Percentiles rank a stretch among this genome's conserved stretches.
These are phyloP conservation scores for Syncerus caffer DNA, from an alignment of 2,797 vertebrate genomes.

Conservation along the genomic window DNA sequence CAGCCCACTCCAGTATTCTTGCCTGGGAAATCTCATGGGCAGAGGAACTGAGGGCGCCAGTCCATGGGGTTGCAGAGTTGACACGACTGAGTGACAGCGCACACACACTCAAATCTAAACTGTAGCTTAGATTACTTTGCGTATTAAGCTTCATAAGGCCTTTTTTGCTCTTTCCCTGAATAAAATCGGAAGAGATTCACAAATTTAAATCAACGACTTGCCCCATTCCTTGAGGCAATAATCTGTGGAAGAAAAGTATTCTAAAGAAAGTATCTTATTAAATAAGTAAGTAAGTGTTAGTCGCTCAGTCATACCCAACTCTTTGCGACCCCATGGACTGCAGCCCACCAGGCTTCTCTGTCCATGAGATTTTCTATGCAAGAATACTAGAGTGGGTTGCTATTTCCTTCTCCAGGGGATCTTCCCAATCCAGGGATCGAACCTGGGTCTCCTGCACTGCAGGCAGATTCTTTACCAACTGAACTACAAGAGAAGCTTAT, in stretches of 20 bases:
- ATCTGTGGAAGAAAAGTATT: background rate
- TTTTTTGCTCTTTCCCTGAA: background rate
- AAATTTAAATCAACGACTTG: background rate
- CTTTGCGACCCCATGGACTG: background rate
- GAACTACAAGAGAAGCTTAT: background rate
- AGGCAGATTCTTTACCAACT: background rate
- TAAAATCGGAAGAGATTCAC: background rate
- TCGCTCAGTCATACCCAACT: fast-evolving
- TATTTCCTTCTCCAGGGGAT: background rate
- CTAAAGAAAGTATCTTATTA: background rate
- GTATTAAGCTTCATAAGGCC: background rate
- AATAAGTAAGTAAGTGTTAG: background rate
- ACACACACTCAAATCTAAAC: background rate
- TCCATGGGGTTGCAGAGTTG: background rate
- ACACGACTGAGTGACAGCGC: background rate
- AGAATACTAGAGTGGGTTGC: background rate
- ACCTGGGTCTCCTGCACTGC: background rate
- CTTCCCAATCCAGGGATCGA: background rate
- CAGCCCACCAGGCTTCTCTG: background rate
- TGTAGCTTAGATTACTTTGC: background rate
- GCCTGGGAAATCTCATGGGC: background rate
- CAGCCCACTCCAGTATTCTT: background rate
- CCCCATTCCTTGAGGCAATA: background rate
- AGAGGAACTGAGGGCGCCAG: background rate
- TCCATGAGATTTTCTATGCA: background rate